A percentile compares a stretch with the other conserved stretches of the same genome.
phyloP scores from a whole-genome alignment of 2,888 invertebrate genomes.

The Dryococelus australis region DNA sequence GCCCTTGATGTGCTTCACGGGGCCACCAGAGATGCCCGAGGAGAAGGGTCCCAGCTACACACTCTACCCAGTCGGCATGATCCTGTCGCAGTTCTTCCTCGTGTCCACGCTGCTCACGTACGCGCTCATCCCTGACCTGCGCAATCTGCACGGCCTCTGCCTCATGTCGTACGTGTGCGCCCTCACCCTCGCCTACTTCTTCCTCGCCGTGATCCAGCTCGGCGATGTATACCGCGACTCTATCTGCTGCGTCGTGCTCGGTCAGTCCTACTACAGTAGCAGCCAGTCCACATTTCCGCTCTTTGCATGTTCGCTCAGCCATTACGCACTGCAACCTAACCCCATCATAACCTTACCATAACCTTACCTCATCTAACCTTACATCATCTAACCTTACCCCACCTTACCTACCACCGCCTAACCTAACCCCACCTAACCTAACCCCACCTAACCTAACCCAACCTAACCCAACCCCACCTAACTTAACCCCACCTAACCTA shows the following conservation, averaged over 20 bases:
- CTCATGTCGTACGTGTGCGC: constrained; percentile 54
- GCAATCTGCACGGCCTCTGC: constrained; percentile 55
- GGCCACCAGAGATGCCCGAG: background rate
- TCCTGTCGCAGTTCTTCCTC: constrained; percentile 55
- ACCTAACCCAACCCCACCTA: no score
- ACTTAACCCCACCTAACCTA: no score
- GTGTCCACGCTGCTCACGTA: constrained; percentile 55
- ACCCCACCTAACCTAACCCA: no score
- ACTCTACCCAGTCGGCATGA: constrained; percentile 49
- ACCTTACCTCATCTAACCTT: no score
- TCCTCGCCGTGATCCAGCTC: constrained; percentile 50
- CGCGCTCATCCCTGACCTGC: constrained; percentile 53
- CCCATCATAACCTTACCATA: no score
- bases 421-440: no score
- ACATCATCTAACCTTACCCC: no score
- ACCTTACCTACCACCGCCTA: no score
- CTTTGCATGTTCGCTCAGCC: no score
- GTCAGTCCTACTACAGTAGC: no score
- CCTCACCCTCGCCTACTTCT: constrained; percentile 52
- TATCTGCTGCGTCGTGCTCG: background rate
- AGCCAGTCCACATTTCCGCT: background rate
- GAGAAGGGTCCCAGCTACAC: background rate
- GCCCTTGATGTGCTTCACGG: constrained; percentile 35
- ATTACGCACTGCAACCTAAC: no score
- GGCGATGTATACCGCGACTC: no score